Conservation (phyloP, 1,140 invertebrate genomes). For the Phocides pigmalion region DNA sequence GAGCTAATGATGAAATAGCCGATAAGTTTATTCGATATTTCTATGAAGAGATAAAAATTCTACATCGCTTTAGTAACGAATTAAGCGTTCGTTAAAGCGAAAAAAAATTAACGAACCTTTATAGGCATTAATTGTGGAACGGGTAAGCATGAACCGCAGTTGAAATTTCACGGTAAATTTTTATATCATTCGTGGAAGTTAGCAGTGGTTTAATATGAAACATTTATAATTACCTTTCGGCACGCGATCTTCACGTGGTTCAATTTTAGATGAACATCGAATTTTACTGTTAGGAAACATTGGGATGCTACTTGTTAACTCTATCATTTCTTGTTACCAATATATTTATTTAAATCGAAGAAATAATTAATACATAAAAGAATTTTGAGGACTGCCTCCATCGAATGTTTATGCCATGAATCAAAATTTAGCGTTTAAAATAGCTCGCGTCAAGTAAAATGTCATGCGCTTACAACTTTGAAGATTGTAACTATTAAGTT, state of each 20-base stretch:
- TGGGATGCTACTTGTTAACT: too few species aligned
- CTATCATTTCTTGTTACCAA: too few species aligned
- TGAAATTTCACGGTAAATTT: conserved; percentile 81
- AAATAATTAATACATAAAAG: too few species aligned
- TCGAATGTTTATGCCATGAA: too few species aligned
- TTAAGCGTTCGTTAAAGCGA: conserved; percentile 49
- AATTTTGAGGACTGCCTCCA: too few species aligned
- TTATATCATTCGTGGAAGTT: conserved; percentile 73
- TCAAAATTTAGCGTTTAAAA: too few species aligned
- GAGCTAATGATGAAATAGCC: conserved; percentile 29
- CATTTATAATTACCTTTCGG: conserved; percentile 62
- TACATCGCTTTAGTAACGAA: conserved; percentile 37
- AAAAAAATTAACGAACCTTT: conserved; percentile 64
- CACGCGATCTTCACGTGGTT: conserved; percentile 66
- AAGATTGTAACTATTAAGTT: too few species aligned
- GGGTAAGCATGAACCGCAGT: conserved; percentile 50
- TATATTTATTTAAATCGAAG: too few species aligned
- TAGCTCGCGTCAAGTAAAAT: too few species aligned
- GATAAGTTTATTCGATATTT: conserved; percentile 13
- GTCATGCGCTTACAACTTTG: too few species aligned
- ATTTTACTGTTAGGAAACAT: too few species aligned
- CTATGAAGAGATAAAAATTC: conserved; percentile 35
- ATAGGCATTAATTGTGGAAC: conserved; percentile 43
- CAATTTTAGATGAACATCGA: conserved; percentile 67
- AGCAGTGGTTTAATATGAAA: conserved; percentile 74